A percentile compares a stretch with the other conserved stretches of the same genome.
These are phyloP conservation scores for Cladopsammia gracilis DNA, from an alignment of 64 coral and sea anemone species.

Conservation along the genomic window DNA sequence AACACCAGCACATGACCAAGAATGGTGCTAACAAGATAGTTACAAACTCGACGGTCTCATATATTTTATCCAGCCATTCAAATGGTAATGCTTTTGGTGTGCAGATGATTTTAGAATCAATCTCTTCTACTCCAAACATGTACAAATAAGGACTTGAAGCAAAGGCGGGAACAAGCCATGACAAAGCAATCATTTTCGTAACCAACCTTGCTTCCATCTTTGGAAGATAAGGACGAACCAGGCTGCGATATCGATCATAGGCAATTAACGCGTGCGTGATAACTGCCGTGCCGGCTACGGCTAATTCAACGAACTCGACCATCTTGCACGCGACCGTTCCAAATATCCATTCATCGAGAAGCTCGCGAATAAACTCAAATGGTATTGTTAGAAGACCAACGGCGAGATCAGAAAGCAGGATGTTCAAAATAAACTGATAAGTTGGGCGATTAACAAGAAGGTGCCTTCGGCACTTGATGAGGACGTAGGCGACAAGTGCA, in stretches of 20 bases:
- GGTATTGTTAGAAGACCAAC: conserved; percentile 55
- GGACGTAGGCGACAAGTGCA: not conserved
- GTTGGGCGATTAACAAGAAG: conserved; percentile 46
- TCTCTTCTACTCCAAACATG: not conserved
- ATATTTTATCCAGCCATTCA: conserved; percentile 55
- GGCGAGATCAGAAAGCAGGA: conserved; percentile 42
- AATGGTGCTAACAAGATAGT: conserved; percentile 13
- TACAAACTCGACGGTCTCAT: not conserved
- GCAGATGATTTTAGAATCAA: not conserved
- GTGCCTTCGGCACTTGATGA: not conserved
- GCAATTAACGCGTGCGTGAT: conserved; percentile 51
- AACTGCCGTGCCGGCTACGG: conserved; percentile 38
- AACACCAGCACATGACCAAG: conserved; percentile 2
- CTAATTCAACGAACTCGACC: conserved; percentile 53
- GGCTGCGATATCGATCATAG: conserved; percentile 48
- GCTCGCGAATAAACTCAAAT: conserved; percentile 29
- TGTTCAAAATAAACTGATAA: conserved; percentile 61
- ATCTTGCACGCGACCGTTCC: conserved; percentile 14
- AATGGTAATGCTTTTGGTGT: conserved; percentile 6
- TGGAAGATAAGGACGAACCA: conserved; percentile 54
- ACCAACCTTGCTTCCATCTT: conserved; percentile 11
- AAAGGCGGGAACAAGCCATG: conserved; percentile 41
- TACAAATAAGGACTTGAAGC: conserved; percentile 50
- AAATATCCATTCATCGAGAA: conserved; percentile 50
- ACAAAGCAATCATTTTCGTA: conserved; percentile 16